Percentiles rank a stretch among this genome's conserved stretches.
Evolutionary conservation across 2,113 vertebrate species (phyloP).

Genomic region (Gnathonemus longibarbis): DNA sequence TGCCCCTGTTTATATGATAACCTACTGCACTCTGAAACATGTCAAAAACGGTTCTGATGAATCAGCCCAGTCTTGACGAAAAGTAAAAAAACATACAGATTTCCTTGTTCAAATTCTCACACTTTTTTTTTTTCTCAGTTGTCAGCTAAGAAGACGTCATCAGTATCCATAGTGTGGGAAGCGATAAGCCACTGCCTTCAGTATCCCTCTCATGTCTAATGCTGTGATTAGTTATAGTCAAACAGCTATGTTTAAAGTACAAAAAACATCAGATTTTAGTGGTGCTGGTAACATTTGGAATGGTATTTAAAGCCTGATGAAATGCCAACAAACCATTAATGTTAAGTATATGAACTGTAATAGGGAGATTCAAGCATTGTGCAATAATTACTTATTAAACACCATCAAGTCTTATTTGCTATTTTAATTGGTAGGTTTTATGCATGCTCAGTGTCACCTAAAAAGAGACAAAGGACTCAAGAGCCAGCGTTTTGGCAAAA

Average conservation of each 20-base stretch:
- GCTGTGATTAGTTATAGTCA: background rate
- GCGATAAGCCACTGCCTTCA: background rate
- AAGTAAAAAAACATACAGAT: background rate
- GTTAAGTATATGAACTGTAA: background rate
- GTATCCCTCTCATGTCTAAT: background rate
- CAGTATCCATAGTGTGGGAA: background rate
- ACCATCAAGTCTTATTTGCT: background rate
- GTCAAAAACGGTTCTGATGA: background rate
- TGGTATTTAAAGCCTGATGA: background rate
- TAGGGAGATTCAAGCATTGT: background rate
- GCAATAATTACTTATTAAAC: background rate
- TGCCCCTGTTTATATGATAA: background rate
- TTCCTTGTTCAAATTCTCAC: background rate
- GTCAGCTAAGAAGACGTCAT: background rate
- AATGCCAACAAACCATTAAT: background rate
- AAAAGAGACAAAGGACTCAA: background rate
- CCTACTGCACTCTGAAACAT: background rate
- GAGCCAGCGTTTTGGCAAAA: background rate
- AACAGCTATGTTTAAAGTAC: background rate
- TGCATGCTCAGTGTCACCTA: background rate
- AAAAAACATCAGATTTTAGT: background rate
- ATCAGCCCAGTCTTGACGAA: background rate
- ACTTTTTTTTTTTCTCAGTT: background rate
- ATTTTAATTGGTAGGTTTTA: background rate
- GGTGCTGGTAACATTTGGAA: background rate